phyloP scores from a whole-genome alignment of 2,113 vertebrate genomes.

The Platanista minor region DNA sequence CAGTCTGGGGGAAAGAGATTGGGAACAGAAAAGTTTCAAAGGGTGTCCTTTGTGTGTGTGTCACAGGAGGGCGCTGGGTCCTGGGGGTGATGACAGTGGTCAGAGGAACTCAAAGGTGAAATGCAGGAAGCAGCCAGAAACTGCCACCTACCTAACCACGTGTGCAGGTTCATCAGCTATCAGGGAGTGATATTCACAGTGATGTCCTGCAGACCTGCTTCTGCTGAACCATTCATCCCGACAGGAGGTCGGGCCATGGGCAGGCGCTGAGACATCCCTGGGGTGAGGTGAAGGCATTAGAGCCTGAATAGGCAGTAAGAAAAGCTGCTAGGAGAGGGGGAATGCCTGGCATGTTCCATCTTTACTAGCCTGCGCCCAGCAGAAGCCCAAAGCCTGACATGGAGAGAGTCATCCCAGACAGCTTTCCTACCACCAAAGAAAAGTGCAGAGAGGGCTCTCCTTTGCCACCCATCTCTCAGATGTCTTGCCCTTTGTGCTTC shows the following conservation, averaged over 20 bases:
- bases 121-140: background rate
- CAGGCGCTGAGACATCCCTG: background rate
- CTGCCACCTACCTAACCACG: accelerated
- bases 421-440: background rate
- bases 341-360: background rate
- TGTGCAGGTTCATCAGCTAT: background rate
- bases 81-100: background rate
- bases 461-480: background rate
- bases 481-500: background rate
- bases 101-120: background rate
- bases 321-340: background rate
- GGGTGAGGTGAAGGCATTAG: background rate
- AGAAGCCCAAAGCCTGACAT: background rate
- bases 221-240: background rate
- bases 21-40: background rate
- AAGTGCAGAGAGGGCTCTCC: background rate
- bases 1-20: background rate
- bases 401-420: background rate
- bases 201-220: background rate
- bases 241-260: background rate
- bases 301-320: background rate
- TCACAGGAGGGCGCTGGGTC: background rate
- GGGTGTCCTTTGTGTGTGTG: background rate
- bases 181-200: background rate
- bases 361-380: background rate